These are phyloP conservation scores for Periphyllus acericola DNA, from an alignment of 2,888 invertebrate genomes.

Conservation along the genomic window DNA sequence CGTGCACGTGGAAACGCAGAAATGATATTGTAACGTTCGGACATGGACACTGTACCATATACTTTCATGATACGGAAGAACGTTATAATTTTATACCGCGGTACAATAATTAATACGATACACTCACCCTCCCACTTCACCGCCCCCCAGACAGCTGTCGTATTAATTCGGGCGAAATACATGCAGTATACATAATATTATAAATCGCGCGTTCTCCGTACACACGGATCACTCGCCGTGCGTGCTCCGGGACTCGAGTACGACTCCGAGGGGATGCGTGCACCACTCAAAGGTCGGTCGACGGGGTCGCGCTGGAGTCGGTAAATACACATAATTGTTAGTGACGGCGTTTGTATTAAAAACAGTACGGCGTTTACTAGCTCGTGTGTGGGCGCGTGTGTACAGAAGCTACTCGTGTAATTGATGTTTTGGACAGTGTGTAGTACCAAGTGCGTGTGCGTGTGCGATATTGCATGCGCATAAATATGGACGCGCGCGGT, in stretches of 20 bases:
- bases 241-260: neutral
- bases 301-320: neutral
- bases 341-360: constrained; percentile 12
- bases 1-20: too few relatives aligned
- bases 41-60: neutral
- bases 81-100: neutral
- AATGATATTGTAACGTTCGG: neutral
- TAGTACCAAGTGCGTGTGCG: neutral
- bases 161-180: neutral
- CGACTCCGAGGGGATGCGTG: neutral
- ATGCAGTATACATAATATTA: too few relatives aligned
- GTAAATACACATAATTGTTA: neutral
- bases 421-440: constrained; percentile 49
- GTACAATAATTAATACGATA: neutral
- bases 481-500: constrained; percentile 7
- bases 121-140: neutral
- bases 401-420: constrained; percentile 39
- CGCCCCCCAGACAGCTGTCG: neutral
- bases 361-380: neutral
- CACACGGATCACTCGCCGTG: neutral
- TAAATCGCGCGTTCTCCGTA: neutral
- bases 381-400: neutral
- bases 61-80: neutral
- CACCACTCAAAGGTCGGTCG: neutral
- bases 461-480: constrained; percentile 40